phyloP scores from a whole-genome alignment of 2,113 vertebrate genomes.

The Anser brachyrhynchus region DNA sequence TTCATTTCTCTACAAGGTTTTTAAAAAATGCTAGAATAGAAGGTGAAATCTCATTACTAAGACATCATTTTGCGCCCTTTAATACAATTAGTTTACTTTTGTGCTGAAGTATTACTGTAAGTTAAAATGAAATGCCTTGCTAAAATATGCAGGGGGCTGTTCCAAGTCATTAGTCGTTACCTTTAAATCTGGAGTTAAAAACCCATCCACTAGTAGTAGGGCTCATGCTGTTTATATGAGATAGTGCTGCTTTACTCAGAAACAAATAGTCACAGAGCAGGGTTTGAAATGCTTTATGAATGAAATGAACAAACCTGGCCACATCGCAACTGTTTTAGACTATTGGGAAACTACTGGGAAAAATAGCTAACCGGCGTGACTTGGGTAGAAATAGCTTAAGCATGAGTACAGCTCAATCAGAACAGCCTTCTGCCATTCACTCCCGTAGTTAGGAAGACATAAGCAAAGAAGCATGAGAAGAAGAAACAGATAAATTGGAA shows the following conservation, averaged over 20 bases:
- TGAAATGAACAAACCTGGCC: neutral
- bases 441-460: neutral
- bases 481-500: neutral
- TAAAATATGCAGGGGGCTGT: neutral
- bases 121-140: neutral
- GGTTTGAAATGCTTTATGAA: neutral
- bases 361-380: fast-evolving
- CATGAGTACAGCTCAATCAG: neutral
- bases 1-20: neutral
- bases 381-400: neutral
- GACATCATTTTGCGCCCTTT: neutral
- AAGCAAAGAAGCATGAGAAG: neutral
- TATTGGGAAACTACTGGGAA: neutral
- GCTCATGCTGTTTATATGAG: neutral
- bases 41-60: neutral
- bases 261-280: neutral
- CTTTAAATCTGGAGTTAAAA: neutral
- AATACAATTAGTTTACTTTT: neutral
- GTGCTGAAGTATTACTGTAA: neutral
- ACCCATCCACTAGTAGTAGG: neutral
- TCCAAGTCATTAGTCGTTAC: neutral
- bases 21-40: neutral
- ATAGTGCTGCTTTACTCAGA: neutral
- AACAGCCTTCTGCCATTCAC: neutral
- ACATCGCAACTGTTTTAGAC: neutral